These are phyloP conservation scores for Ruditapes philippinarum DNA, from an alignment of 1,140 invertebrate species.

Conservation along the genomic window DNA sequence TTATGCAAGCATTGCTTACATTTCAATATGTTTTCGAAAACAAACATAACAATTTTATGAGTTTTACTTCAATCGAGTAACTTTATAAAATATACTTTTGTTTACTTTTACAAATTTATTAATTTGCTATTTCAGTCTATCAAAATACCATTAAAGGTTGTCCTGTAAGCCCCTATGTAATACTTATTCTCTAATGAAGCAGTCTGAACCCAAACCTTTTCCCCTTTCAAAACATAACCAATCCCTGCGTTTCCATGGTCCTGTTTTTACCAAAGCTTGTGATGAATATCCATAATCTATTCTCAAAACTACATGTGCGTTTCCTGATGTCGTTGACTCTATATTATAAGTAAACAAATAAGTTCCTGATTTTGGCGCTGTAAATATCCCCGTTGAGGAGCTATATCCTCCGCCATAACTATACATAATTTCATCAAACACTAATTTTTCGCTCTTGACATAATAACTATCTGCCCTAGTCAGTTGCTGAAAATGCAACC, in stretches of 20 bases:
- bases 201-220: background rate
- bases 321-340: background rate
- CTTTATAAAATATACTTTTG: too few relatives aligned
- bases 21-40: too few relatives aligned
- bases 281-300: background rate
- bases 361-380: slow-evolving; percentile 26
- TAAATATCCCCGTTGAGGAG: slow-evolving; percentile 1
- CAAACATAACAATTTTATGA: too few relatives aligned
- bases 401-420: background rate
- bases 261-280: background rate
- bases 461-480: background rate
- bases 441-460: background rate
- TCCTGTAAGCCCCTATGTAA: background rate
- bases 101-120: too few relatives aligned
- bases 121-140: background rate
- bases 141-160: background rate
- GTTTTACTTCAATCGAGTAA: too few relatives aligned
- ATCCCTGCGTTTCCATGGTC: slow-evolving; percentile 6
- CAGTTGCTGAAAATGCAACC: background rate
- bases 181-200: background rate
- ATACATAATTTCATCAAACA: slow-evolving; percentile 25
- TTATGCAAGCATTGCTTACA: too few relatives aligned
- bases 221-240: background rate
- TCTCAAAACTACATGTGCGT: background rate
- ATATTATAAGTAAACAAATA: slow-evolving; percentile 9